Evolutionary conservation across 1,140 invertebrate species (phyloP).

Genomic region (Phthorimaea operculella): DNA sequence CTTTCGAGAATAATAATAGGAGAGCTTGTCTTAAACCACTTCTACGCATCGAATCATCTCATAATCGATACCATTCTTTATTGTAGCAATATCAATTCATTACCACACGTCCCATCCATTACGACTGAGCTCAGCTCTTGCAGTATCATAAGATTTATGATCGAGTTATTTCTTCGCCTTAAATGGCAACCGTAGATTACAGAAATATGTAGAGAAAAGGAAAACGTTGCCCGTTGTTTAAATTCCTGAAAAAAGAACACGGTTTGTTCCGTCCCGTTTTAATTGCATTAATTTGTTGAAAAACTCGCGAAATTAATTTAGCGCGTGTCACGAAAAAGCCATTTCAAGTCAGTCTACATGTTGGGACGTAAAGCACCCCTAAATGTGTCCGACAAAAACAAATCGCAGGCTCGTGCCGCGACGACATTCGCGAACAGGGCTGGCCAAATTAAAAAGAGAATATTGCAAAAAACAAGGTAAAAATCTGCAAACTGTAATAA

Average conservation of each 20-base stretch:
- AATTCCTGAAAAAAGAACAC: not conserved
- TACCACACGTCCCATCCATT: conserved; percentile 2
- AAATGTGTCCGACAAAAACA: conserved; percentile 36
- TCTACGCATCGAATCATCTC: conserved; percentile 1
- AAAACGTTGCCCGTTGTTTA: not conserved
- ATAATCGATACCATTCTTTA: conserved; percentile 2
- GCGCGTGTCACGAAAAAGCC: conserved; percentile 30
- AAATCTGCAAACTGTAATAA: not conserved
- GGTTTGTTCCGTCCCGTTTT: not conserved
- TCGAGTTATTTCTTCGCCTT: not conserved
- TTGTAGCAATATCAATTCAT: conserved; percentile 4
- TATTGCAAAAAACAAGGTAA: not conserved
- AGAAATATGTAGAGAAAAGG: not conserved
- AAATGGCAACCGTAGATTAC: not conserved
- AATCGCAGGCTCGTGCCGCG: conserved; percentile 26
- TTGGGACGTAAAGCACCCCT: conserved; percentile 29
- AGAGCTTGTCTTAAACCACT: not conserved
- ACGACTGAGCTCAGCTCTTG: not conserved
- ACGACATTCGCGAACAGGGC: conserved; percentile 3
- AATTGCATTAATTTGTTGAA: conserved; percentile 15
- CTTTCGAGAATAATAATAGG: not conserved
- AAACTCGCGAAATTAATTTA: conserved; percentile 34
- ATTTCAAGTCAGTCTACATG: conserved; percentile 32
- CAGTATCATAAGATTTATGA: conserved; percentile 4
- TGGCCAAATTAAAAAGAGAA: not conserved